Evolutionary conservation across 1,140 invertebrate species (phyloP), one percentile per base, ranked within the genome.

Genomic region (Lepidostoma basale): DNA sequence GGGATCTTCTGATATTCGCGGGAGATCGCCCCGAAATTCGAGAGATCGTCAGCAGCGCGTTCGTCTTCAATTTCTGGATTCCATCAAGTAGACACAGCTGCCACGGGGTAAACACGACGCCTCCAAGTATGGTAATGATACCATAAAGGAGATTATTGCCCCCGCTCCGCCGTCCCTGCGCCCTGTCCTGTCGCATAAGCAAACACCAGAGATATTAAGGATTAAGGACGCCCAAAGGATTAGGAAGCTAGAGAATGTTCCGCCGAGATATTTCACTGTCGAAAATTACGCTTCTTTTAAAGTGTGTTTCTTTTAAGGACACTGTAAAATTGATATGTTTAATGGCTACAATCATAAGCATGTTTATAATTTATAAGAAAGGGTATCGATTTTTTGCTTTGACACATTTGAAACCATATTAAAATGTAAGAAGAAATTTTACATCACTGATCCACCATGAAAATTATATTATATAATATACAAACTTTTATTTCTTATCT

Each of bases 111-210:
- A 67, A 67, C 64, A 67, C 59, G 64, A 45, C 64, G 64, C 39
- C 66, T 49, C 56, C 56, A 25, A 49, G 58, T 68, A 62, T 62
- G 66, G 66, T 68, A 60, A 68, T 68, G 66, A 60, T 60, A 47
- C 33, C 66, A 68, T 68, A 68, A 68, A 68, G 66, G 33, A 47
- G 66, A 68, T 68, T 68, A 68, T 68, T 68, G 54, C 45, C 44
- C 30, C 54, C 64, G 20, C 52, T 1, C 28, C 18, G 42, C 33
- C 45, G 10, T n/a, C 28, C 18, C 20, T 5, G 20, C 52, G 20
- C n/a, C 14, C 36, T n/a, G 36, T 26, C 44, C 18, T 22, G 9
- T 44, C 36, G 1, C 30, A 20, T 23, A 14, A 49, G 36, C 52
- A 44, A 59, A 68, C 54, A 62, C 45, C 58, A 44, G 22, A 30